Evolutionary conservation across 2,113 vertebrate genomes (phyloP).

Genomic region (Cinclus mexicanus): DNA sequence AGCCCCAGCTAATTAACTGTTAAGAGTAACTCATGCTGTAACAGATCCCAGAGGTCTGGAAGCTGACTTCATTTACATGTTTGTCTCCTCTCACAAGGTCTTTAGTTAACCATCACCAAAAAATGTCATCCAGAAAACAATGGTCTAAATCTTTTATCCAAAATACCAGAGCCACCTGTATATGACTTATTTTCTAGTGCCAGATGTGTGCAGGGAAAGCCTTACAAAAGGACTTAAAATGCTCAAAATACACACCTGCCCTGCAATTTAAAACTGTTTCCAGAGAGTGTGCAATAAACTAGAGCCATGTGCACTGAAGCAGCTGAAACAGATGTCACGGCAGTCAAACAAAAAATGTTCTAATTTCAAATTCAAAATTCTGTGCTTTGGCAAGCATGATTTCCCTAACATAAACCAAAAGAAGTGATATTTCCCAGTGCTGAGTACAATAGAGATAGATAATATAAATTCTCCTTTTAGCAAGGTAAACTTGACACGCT

Average conservation of each 20-base stretch:
- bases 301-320: neutral
- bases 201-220: neutral
- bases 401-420: neutral
- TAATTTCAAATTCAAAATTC: constrained; percentile 24
- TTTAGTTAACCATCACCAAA: constrained; percentile 54
- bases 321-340: constrained; percentile 37
- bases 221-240: neutral
- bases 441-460: neutral
- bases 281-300: constrained; percentile 6
- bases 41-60: constrained; percentile 70
- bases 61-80: constrained; percentile 74
- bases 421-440: neutral
- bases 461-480: neutral
- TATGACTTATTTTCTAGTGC: constrained; percentile 27
- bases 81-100: constrained; percentile 74
- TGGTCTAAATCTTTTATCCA: neutral
- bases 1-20: constrained; percentile 72
- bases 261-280: neutral
- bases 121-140: neutral
- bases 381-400: neutral
- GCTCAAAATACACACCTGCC: neutral
- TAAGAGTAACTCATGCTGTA: constrained; percentile 70
- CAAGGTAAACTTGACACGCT: neutral
- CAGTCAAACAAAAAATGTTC: constrained; percentile 13
- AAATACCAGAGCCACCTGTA: neutral